Base-by-base conservation (phyloP, 2,113 vertebrate genomes). In the Delphinapterus leucas region DNA sequence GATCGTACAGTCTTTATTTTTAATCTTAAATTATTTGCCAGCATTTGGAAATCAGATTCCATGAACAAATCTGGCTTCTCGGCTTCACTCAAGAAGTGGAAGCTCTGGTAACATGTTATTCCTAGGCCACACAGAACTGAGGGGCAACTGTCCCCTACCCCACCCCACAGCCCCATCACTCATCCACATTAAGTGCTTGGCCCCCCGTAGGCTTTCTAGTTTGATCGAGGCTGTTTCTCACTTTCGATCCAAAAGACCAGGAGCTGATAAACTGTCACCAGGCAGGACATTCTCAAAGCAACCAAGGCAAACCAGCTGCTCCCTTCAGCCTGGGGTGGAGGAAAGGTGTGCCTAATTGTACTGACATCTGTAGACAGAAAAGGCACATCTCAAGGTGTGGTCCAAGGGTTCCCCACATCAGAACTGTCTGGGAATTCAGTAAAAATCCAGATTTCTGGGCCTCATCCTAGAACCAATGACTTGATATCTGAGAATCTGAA, bases 151-250 rank as follows among this genome's bases (percentile, higher is more conserved):
- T 20, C 41, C 26, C 91, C 53, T 21, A 0, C 20, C 38, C 93
- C 2, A 23, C 33, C 10, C 53, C 5, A n/a, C 15, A 0, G 4
- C n/a, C 7, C 12, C 36, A 20, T 58, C 47, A 67, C 68, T 58
- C 23, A 67, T 8, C 28, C 36, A 28, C 11, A 36, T 44, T 20
- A 58, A 83, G 86, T 28, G 63, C 23, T 65, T 31, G 63, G 38
- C 31, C 31, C 31, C 44, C 17, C 0, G 1, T 4, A 60, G 58
- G 28, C 47, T 36, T 12, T 67, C 0, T 1, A 65, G 70, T 14
- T 2, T 55, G 36, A 68, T 6, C 0, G 1, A 68, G 26, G 55
- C 18, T 2, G 31, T 17, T 47, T 60, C 80, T 49, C 53, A 25
- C 79, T 47, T 71, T 76, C 1, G 3, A 28, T 15, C 44, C 1